Percentiles rank a stretch among this genome's conserved stretches.
Evolutionary conservation across 1,140 invertebrate species (phyloP).

Genomic region (Sycophila sp.): DNA sequence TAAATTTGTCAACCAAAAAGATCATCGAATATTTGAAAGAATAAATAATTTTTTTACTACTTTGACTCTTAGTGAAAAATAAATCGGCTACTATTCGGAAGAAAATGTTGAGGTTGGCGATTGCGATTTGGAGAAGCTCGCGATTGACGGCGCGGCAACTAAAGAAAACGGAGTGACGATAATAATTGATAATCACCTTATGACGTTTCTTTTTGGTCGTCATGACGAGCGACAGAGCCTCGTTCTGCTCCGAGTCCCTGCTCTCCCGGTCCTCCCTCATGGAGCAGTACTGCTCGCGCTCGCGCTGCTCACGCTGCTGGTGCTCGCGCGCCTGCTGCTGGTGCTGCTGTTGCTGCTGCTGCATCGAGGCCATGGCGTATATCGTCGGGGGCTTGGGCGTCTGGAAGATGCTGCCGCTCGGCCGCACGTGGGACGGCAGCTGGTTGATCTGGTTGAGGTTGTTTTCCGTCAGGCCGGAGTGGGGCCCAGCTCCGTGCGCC

Average conservation of each 20-base stretch:
- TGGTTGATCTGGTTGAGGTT: conserved; percentile 73
- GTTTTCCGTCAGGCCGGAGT: conserved; percentile 66
- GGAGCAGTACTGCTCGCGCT: conserved; percentile 77
- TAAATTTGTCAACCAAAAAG: too few species aligned
- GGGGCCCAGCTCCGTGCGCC: conserved; percentile 55
- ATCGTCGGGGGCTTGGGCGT: conserved; percentile 77
- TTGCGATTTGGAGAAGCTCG: too few species aligned
- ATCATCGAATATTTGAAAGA: too few species aligned
- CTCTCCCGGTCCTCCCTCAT: conserved; percentile 72
- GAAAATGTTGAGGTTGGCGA: too few species aligned
- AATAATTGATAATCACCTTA: conserved; percentile 72
- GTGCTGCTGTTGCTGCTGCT: conserved; percentile 70
- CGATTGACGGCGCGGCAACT: neutral
- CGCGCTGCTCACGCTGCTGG: conserved; percentile 54
- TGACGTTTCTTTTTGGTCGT: conserved; percentile 95
- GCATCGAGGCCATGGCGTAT: conserved; percentile 68
- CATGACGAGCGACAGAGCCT: conserved; percentile 92
- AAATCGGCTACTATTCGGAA: too few species aligned
- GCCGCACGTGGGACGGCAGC: conserved; percentile 74
- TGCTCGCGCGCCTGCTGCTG: conserved; percentile 71
- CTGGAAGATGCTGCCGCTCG: conserved; percentile 80
- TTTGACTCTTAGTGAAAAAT: too few species aligned
- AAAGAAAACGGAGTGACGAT: too few species aligned
- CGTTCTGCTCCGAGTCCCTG: conserved; percentile 86
- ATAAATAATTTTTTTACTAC: too few species aligned